Conservation (phyloP, 1,140 invertebrate genomes). For the Protaetia brevitarsis region DNA sequence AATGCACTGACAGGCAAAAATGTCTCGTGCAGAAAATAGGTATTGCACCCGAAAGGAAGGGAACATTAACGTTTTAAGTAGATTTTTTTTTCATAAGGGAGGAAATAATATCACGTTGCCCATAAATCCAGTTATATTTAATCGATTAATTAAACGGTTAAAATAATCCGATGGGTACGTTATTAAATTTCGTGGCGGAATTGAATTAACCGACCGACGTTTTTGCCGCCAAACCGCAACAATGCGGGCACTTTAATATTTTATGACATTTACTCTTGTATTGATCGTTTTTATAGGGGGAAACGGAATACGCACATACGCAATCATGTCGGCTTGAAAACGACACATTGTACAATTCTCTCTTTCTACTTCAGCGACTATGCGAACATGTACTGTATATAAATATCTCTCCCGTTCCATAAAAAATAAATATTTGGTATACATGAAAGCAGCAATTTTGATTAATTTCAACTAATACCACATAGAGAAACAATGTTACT, state of each 20-base stretch:
- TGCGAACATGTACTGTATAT: background rate
- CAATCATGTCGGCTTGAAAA: too few relatives aligned
- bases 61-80: too few relatives aligned
- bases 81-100: too few relatives aligned
- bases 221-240: conserved; percentile 16
- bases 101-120: too few relatives aligned
- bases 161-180: background rate
- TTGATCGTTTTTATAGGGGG: conserved; percentile 20
- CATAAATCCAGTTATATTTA: background rate
- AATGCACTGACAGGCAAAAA: too few relatives aligned
- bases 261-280: conserved; percentile 10
- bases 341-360: too few relatives aligned
- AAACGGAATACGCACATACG: background rate
- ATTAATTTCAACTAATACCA: too few relatives aligned
- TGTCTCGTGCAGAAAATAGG: too few relatives aligned
- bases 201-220: conserved; percentile 4
- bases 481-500: too few relatives aligned
- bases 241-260: conserved; percentile 23
- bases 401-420: background rate
- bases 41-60: too few relatives aligned
- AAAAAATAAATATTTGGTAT: background rate
- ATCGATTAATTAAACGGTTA: background rate
- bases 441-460: background rate
- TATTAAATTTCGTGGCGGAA: background rate
- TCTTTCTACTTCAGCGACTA: too few relatives aligned